These are phyloP conservation scores for Maniola jurtina DNA, from an alignment of 1,140 invertebrate genomes.

Conservation along the genomic window DNA sequence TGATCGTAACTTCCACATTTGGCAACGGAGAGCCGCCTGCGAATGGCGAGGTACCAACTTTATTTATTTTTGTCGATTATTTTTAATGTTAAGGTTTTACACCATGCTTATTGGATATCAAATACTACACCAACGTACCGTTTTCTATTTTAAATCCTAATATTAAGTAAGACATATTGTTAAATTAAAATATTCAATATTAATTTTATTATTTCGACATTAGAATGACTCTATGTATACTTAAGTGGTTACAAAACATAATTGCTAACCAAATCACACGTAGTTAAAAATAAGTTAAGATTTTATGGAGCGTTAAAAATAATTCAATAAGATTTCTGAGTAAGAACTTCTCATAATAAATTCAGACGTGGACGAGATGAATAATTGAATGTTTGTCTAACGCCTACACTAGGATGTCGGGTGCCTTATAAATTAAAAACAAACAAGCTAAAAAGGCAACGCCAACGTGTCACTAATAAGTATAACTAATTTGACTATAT, in stretches of 20 bases:
- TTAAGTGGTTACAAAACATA: too few relatives aligned
- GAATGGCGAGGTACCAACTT: conserved; percentile 89
- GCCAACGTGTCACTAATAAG: neutral
- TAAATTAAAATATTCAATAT: neutral
- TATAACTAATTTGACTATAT: conserved; percentile 7
- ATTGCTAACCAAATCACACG: too few relatives aligned
- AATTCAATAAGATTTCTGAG: neutral
- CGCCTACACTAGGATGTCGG: neutral
- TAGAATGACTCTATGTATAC: too few relatives aligned
- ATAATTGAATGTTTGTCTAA: neutral
- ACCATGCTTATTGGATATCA: neutral
- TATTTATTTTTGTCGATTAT: neutral
- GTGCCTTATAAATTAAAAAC: neutral
- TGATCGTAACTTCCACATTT: conserved; percentile 97
- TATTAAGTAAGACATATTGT: neutral
- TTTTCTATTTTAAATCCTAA: neutral
- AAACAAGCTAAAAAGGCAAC: conserved; percentile 1
- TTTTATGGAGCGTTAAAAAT: too few relatives aligned
- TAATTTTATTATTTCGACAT: neutral
- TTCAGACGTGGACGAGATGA: neutral
- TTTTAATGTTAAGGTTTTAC: neutral
- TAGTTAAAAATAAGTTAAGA: too few relatives aligned
- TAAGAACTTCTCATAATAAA: neutral
- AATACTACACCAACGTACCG: too few relatives aligned
- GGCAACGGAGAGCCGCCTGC: conserved; percentile 98